Percentiles rank a stretch among this genome's conserved stretches.
Evolutionary conservation across 1,140 invertebrate species (phyloP).

Genomic region (Drosophila teissieri): DNA sequence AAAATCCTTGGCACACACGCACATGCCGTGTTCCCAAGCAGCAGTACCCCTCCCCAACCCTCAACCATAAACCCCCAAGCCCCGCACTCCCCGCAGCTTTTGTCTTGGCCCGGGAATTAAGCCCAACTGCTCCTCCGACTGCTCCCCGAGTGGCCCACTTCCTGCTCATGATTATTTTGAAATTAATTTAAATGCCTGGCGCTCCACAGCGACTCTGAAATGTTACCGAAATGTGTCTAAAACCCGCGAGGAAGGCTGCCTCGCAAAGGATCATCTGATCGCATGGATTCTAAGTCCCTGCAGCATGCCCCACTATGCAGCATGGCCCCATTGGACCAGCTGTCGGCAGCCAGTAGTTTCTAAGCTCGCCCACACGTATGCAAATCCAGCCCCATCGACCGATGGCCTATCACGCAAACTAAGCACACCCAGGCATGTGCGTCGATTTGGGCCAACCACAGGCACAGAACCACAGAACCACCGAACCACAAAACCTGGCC

Average conservation of each 20-base stretch:
- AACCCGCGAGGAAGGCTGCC: too few relatives aligned
- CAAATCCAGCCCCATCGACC: slow-evolving; percentile 60
- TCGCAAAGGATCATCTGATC: too few relatives aligned
- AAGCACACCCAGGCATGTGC: slow-evolving; percentile 58
- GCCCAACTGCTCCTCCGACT: neutral
- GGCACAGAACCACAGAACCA: slow-evolving; percentile 49
- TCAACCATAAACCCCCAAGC: too few relatives aligned
- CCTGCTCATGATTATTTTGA: slow-evolving; percentile 75
- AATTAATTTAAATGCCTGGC: slow-evolving; percentile 76
- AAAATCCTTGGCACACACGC: slow-evolving; percentile 51
- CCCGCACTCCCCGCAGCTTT: neutral
- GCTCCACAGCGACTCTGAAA: neutral
- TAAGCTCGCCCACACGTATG: slow-evolving; percentile 57
- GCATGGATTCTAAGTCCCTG: too few relatives aligned
- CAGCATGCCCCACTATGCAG: too few relatives aligned
- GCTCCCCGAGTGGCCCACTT: slow-evolving; percentile 23
- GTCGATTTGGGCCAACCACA: slow-evolving; percentile 39
- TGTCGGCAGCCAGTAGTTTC: slow-evolving; percentile 32
- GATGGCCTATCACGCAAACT: slow-evolving; percentile 69
- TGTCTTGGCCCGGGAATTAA: slow-evolving; percentile 34
- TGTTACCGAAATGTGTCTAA: neutral
- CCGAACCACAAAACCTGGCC: slow-evolving; percentile 29
- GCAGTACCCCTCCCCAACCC: neutral
- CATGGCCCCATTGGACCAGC: slow-evolving; percentile 4
- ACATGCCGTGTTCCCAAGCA: slow-evolving; percentile 18